Evolutionary conservation across 2,113 vertebrate species (phyloP).

Genomic region (Sinocyclocheilus rhinocerous): DNA sequence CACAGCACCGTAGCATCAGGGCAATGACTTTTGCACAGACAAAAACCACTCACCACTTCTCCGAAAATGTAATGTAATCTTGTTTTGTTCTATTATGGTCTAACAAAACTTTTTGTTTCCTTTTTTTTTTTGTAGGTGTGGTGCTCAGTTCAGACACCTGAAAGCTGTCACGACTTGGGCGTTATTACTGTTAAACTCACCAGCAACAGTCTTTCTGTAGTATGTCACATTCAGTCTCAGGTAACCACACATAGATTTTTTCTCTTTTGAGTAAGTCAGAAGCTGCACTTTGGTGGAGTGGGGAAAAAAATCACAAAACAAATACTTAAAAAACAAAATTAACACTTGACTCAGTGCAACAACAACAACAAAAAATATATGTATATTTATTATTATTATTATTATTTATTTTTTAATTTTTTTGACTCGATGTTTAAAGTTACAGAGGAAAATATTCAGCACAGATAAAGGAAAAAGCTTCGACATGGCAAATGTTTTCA

Average conservation of each 20-base stretch:
- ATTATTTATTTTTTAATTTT: too few species aligned
- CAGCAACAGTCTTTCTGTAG: too few species aligned
- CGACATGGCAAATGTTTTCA: not conserved
- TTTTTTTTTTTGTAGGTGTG: constrained; percentile 81
- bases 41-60: not conserved
- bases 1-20: too few species aligned
- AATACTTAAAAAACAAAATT: too few species aligned
- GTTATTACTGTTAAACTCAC: constrained; percentile 80
- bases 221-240: too few species aligned
- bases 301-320: too few species aligned
- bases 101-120: not conserved
- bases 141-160: constrained; percentile 91
- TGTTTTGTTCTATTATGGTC: not conserved
- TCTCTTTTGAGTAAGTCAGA: too few species aligned
- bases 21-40: not conserved
- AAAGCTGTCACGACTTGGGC: constrained; percentile 90
- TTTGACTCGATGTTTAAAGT: not conserved
- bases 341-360: too few species aligned
- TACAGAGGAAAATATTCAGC: not conserved
- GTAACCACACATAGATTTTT: too few species aligned
- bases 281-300: too few species aligned
- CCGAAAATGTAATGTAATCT: not conserved
- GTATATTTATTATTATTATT: too few species aligned
- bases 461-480: not conserved
- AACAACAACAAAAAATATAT: too few species aligned